phyloP scores from a whole-genome alignment of 2,888 invertebrate species.

The Imbricaverruca yamaguchii region DNA sequence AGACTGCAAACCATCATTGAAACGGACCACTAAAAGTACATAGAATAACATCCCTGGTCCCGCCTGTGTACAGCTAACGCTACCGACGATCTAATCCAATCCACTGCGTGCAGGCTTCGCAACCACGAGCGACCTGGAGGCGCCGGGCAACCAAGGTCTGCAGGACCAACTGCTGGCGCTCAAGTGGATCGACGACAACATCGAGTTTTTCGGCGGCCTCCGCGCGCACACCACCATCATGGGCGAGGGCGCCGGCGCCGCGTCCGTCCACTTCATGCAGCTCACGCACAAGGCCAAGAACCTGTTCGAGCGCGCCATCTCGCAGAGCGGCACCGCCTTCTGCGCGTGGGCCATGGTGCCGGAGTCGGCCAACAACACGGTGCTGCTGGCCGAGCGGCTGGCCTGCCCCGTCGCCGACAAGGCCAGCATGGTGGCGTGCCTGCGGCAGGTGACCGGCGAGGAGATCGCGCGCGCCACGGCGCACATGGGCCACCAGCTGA shows the following conservation, averaged over 20 bases:
- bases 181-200: slow-evolving; percentile 88
- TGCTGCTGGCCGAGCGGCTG: background rate
- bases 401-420: background rate
- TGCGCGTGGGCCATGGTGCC: background rate
- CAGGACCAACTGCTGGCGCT: slow-evolving; percentile 93
- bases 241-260: slow-evolving; percentile 92
- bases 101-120: slow-evolving; percentile 57
- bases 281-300: slow-evolving; percentile 1
- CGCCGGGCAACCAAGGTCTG: slow-evolving; percentile 82
- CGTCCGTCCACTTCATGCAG: slow-evolving; percentile 53
- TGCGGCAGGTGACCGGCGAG: background rate
- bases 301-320: slow-evolving; percentile 17
- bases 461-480: background rate
- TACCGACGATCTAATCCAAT: too few species aligned
- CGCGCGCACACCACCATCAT: slow-evolving; percentile 85
- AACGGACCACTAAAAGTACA: too few species aligned
- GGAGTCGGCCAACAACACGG: background rate
- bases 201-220: slow-evolving; percentile 82
- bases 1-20: too few species aligned
- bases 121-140: slow-evolving; percentile 70
- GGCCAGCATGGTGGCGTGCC: background rate
- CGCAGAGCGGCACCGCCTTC: slow-evolving; percentile 2
- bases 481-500: background rate
- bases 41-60: too few species aligned
- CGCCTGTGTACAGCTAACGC: too few species aligned